Percentiles rank a stretch among this genome's conserved stretches.
Evolutionary conservation across 2,797 vertebrate species (phyloP).

Genomic region (Epinephelus malabaricus): DNA sequence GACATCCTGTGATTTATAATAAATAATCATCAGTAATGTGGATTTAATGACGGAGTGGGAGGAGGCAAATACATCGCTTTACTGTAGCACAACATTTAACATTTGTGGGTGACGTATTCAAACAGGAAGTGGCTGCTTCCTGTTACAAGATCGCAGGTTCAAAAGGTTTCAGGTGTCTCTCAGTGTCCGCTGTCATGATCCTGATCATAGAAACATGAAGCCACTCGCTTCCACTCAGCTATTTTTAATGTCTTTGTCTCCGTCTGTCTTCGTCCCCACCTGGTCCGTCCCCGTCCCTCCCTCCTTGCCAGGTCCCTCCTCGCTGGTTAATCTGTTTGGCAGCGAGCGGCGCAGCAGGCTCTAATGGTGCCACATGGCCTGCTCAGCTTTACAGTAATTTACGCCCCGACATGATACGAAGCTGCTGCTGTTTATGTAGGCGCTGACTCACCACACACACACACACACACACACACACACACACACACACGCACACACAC

Average conservation of each 20-base stretch:
- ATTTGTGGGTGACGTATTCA: too few relatives aligned
- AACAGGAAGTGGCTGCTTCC: too few relatives aligned
- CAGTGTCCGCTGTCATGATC: too few relatives aligned
- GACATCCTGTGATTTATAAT: too few relatives aligned
- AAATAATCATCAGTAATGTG: too few relatives aligned
- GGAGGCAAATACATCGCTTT: too few relatives aligned
- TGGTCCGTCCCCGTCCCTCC: neutral
- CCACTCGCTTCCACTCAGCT: neutral
- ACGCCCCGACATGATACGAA: conserved; percentile 69
- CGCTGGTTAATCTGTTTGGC: conserved; percentile 54
- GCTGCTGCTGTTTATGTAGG: conserved; percentile 67
- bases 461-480: neutral
- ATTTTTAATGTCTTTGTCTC: conserved; percentile 13
- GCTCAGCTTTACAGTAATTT: conserved; percentile 67
- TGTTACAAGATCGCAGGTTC: too few relatives aligned
- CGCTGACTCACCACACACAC: conserved; percentile 60
- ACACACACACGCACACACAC: neutral
- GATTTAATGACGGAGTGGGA: too few relatives aligned
- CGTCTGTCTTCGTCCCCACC: neutral
- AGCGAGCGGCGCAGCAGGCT: conserved; percentile 56
- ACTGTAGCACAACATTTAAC: too few relatives aligned
- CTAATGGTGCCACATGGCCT: conserved; percentile 67
- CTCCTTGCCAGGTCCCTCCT: conserved; percentile 40
- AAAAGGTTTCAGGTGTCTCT: too few relatives aligned
- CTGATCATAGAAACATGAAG: neutral